Evolutionary conservation across 2,888 invertebrate species (phyloP).

Genomic region (Sussaba pulchella): DNA sequence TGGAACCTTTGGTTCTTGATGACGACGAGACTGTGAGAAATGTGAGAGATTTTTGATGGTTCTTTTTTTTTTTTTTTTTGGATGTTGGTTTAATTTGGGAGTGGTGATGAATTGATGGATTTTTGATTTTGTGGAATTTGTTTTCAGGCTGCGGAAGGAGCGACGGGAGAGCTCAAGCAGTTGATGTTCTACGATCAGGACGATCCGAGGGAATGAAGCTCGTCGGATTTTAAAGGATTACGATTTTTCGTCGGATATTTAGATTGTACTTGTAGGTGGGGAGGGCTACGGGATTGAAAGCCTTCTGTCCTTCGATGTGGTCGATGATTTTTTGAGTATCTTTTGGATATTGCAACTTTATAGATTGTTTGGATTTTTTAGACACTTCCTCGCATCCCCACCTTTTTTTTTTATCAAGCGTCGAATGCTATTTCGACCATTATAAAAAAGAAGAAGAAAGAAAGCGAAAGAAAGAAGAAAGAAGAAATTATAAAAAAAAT

Average conservation of each 20-base stretch:
- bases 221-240: background rate
- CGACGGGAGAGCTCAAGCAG: constrained; percentile 86
- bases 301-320: too few species aligned
- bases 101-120: constrained; percentile 25
- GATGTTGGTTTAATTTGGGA: constrained; percentile 27
- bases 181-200: constrained; percentile 81
- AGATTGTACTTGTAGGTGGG: constrained; percentile 12
- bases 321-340: too few species aligned
- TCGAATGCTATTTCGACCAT: too few species aligned
- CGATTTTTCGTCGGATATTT: background rate
- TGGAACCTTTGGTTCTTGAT: constrained; percentile 88
- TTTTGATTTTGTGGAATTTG: constrained; percentile 36
- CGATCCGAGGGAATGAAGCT: constrained; percentile 57
- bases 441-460: too few species aligned
- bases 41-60: constrained; percentile 80
- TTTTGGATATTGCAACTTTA: too few species aligned
- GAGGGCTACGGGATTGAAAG: too few species aligned
- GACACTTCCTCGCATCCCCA: too few species aligned
- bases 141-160: constrained; percentile 85
- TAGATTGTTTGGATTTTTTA: too few species aligned
- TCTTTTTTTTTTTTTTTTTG: background rate
- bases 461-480: too few species aligned
- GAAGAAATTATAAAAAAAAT: too few species aligned
- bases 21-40: constrained; percentile 87
- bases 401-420: too few species aligned